Conservation (phyloP, 2,113 vertebrate genomes). For the Nanorana parkeri region DNA sequence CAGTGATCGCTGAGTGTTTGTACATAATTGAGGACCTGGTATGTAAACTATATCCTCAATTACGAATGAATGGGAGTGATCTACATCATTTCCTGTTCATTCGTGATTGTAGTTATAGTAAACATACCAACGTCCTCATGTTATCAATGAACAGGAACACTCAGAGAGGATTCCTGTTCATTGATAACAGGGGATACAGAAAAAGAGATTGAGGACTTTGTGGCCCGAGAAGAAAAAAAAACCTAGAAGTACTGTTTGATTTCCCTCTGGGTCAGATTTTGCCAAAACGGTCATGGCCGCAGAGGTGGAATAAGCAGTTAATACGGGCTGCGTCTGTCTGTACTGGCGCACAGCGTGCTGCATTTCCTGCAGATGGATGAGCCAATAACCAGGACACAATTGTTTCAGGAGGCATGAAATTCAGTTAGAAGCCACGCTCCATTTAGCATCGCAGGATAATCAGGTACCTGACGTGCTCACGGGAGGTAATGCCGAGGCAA, state of each 20-base stretch:
- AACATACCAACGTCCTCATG: no score
- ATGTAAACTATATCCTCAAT: no score
- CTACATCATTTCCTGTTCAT: no score
- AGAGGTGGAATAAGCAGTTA: constrained; percentile 24
- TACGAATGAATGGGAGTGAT: no score
- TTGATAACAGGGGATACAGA: no score
- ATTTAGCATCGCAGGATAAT: constrained; percentile 49
- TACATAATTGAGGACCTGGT: no score
- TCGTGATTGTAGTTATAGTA: no score
- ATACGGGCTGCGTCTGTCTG: not conserved
- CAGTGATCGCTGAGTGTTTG: no score
- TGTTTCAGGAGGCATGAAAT: constrained; percentile 63
- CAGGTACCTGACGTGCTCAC: constrained; percentile 48
- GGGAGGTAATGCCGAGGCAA: not conserved
- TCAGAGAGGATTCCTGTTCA: no score
- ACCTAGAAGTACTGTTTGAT: not conserved
- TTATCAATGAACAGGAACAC: no score
- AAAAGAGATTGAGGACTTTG: no score
- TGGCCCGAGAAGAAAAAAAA: no score
- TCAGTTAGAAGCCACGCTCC: constrained; percentile 54
- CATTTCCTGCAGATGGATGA: constrained; percentile 52
- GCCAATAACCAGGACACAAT: constrained; percentile 57
- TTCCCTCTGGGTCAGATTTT: not conserved
- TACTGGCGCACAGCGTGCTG: not conserved
- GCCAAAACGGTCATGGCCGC: not conserved